These are phyloP conservation scores for Julus scandinavius DNA, from an alignment of 2,888 invertebrate genomes.

Conservation along the genomic window DNA sequence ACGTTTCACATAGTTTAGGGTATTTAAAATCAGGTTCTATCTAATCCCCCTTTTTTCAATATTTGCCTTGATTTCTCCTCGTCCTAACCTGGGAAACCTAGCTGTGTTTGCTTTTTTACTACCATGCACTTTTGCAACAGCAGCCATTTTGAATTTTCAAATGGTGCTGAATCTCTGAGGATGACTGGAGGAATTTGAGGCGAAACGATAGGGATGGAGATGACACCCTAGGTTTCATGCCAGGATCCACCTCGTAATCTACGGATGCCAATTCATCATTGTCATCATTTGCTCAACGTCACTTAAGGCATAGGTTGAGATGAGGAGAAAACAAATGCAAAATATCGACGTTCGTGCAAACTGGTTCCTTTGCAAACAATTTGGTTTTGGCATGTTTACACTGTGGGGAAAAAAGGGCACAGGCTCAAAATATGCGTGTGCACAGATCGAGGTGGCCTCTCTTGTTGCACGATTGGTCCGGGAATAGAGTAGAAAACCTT, in stretches of 20 bases:
- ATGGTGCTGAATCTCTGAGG: not conserved
- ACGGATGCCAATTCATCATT: constrained; percentile 22
- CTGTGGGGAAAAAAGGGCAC: too few relatives aligned
- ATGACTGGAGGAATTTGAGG: constrained; percentile 13
- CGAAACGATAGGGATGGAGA: constrained; percentile 7
- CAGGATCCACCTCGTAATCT: constrained; percentile 5
- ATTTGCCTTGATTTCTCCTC: not conserved
- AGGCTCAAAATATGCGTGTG: not conserved
- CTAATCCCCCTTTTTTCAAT: not conserved
- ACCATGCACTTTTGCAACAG: not conserved
- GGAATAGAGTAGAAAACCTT: not conserved
- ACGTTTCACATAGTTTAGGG: too few relatives aligned
- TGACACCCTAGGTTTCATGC: too few relatives aligned
- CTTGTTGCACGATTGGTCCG: not conserved
- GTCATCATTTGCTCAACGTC: constrained; percentile 24
- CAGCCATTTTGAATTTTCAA: constrained; percentile 8
- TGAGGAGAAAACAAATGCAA: constrained; percentile 27
- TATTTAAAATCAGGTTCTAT: not conserved
- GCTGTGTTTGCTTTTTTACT: not conserved
- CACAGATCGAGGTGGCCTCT: not conserved
- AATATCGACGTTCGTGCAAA: constrained; percentile 33
- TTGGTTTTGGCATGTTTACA: constrained; percentile 19
- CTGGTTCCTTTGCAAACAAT: constrained; percentile 1
- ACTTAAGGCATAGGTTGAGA: constrained; percentile 5
- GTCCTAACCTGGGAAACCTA: not conserved